Evolutionary conservation across 2,888 invertebrate genomes (phyloP).

Genomic region (Molorchus minor): DNA sequence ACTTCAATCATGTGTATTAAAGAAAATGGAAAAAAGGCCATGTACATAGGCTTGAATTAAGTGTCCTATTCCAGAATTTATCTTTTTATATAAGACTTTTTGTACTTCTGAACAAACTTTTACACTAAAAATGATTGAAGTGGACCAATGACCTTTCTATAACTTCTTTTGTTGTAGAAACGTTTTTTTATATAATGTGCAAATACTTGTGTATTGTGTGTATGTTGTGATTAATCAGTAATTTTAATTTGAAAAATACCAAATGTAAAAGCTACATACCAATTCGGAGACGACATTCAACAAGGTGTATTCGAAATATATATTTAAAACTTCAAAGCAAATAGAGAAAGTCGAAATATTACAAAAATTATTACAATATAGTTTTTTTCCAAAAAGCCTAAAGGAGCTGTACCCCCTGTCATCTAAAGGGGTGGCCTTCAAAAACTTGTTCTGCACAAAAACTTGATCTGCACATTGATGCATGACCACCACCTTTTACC

Average conservation of each 20-base stretch:
- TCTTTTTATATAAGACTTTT: conserved; percentile 45
- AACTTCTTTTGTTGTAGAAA: conserved; percentile 7
- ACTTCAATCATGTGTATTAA: conserved; percentile 3
- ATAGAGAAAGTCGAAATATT: too few species aligned
- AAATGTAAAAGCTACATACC: too few species aligned
- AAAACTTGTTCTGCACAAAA: too few species aligned
- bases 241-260: conserved; percentile 3
- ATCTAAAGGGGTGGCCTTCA: too few species aligned
- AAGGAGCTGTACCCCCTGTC: too few species aligned
- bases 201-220: conserved; percentile 17
- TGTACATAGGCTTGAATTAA: conserved; percentile 30
- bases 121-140: conserved; percentile 32
- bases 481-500: too few species aligned
- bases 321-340: too few species aligned
- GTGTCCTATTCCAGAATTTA: conserved; percentile 47
- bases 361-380: too few species aligned
- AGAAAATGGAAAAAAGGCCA: conserved; percentile 23
- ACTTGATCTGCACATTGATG: too few species aligned
- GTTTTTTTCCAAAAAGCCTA: too few species aligned
- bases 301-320: too few species aligned
- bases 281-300: too few species aligned
- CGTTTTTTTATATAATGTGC: conserved; percentile 19
- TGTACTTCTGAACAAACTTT: conserved; percentile 39
- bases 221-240: conserved; percentile 20
- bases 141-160: conserved; percentile 31